Conservation (phyloP, 2,797 vertebrate species). For the Halcyon smyrnensis region DNA sequence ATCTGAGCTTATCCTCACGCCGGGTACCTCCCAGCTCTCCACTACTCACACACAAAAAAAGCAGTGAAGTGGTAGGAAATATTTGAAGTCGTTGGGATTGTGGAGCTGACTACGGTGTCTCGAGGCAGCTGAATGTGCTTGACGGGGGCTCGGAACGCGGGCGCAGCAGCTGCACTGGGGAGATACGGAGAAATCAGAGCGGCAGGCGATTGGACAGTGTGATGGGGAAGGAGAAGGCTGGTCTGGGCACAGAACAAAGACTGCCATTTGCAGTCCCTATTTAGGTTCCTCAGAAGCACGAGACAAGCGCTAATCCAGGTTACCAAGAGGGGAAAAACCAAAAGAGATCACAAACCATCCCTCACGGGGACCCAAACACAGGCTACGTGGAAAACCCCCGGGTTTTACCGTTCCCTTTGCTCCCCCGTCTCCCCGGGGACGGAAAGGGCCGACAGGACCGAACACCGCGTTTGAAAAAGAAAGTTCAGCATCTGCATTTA, state of each 20-base stretch:
- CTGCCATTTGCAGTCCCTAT: conserved; percentile 21
- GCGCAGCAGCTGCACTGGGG: neutral
- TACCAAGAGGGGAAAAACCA: neutral
- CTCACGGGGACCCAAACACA: neutral
- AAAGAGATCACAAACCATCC: neutral
- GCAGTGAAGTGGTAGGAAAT: rapidly evolving
- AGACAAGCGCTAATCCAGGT: neutral
- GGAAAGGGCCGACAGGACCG: neutral
- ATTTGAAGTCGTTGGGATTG: neutral
- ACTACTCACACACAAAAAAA: rapidly evolving
- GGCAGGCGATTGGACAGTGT: neutral
- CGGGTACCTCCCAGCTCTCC: neutral
- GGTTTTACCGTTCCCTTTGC: neutral
- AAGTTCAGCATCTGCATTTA: neutral
- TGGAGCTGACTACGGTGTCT: neutral
- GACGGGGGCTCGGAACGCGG: neutral
- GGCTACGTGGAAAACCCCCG: rapidly evolving
- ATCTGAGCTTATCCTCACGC: rapidly evolving
- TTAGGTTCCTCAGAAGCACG: neutral
- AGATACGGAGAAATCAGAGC: neutral
- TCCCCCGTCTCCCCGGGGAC: neutral
- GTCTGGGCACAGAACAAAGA: conserved; percentile 74
- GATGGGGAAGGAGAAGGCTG: conserved; percentile 10
- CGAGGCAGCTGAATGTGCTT: neutral
- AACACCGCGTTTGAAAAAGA: rapidly evolving